Percentiles rank a stretch among this genome's conserved stretches.
phyloP scores from a whole-genome alignment of 1,140 invertebrate genomes.

The Nilaparvata lugens region DNA sequence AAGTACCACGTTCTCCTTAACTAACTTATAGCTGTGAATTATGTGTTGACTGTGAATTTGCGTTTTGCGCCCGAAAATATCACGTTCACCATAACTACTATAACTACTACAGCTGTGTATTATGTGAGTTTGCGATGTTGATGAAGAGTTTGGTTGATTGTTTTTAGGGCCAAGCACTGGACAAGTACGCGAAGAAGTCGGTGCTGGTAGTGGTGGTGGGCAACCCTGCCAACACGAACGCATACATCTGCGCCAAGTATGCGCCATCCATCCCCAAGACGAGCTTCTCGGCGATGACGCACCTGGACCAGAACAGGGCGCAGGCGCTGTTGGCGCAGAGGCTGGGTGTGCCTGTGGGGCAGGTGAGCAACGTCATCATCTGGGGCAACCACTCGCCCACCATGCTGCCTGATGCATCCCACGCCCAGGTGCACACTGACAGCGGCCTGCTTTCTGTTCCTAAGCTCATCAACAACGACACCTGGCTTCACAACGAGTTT shows the following conservation, averaged over 20 bases:
- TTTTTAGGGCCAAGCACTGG: conserved; percentile 72
- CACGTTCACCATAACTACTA: too few relatives aligned
- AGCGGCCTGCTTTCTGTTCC: conserved; percentile 41
- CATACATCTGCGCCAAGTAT: conserved; percentile 90
- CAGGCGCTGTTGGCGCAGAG: conserved; percentile 25
- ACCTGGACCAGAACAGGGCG: conserved; percentile 87
- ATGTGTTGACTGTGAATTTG: too few relatives aligned
- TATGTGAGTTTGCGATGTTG: too few relatives aligned
- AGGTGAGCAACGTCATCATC: conserved; percentile 78
- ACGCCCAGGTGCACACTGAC: conserved; percentile 59
- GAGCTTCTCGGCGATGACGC: conserved; percentile 97
- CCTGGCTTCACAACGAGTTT: conserved; percentile 74
- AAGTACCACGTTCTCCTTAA: too few relatives aligned
- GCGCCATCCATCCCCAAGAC: conserved; percentile 94
- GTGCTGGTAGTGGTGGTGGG: conserved; percentile 97
- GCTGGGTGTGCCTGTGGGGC: conserved; percentile 21
- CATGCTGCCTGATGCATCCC: conserved; percentile 92
- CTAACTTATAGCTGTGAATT: too few relatives aligned
- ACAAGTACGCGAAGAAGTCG: conserved; percentile 87
- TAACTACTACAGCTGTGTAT: too few relatives aligned
- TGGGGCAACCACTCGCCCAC: conserved; percentile 99
- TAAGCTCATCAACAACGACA: conserved; percentile 71
- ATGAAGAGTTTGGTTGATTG: too few relatives aligned
- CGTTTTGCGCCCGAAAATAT: too few relatives aligned
- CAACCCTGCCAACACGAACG: conserved; percentile 99